Percentiles rank a stretch among this genome's conserved stretches.
Conservation (phyloP, 2,888 invertebrate species). For the Drosophila gaucha region DNA sequence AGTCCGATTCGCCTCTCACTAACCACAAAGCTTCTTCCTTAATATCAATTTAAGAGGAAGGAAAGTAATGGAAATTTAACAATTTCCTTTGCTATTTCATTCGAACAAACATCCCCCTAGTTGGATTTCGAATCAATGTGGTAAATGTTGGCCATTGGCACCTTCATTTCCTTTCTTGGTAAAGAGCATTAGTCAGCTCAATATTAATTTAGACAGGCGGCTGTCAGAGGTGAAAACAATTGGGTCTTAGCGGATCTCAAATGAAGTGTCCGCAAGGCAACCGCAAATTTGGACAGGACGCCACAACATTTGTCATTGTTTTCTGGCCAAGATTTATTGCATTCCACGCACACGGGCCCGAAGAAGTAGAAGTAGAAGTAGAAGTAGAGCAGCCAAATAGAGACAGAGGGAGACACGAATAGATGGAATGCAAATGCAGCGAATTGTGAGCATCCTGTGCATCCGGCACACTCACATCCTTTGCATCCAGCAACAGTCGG, state of each 20-base stretch:
- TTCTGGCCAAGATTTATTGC: constrained; percentile 77
- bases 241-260: constrained; percentile 54
- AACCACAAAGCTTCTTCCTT: not conserved
- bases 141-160: constrained; percentile 29
- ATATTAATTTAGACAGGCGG: constrained; percentile 51
- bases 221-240: constrained; percentile 52
- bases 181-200: constrained; percentile 35
- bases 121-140: not conserved
- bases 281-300: constrained; percentile 57
- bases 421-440: constrained; percentile 56
- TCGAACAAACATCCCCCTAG: not conserved
- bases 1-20: not conserved
- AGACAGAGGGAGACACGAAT: not conserved
- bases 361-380: no score
- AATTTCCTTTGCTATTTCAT: not conserved
- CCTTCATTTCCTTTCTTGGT: constrained; percentile 29
- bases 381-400: not conserved
- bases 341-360: constrained; percentile 40
- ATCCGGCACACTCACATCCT: constrained; percentile 37
- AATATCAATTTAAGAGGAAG: not conserved
- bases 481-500: constrained; percentile 42
- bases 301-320: constrained; percentile 74
- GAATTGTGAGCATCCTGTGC: constrained; percentile 69
- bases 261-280: constrained; percentile 71
- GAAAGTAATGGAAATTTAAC: constrained; percentile 2